phyloP scores from a whole-genome alignment of 2,888 invertebrate species.

The Tholera decimalis region DNA sequence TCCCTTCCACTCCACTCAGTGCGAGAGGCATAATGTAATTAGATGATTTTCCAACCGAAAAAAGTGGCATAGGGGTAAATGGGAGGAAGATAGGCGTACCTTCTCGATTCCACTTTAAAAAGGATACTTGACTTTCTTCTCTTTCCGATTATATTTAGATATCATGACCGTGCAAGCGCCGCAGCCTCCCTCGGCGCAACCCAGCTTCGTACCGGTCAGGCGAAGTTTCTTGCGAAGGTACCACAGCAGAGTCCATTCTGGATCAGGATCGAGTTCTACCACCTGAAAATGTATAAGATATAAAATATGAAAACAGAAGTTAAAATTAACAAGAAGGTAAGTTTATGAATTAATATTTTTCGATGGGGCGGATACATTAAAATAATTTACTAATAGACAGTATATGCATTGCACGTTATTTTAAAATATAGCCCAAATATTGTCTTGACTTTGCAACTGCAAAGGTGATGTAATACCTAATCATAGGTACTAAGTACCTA shows the following conservation, averaged over 20 bases:
- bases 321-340: background rate
- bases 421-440: background rate
- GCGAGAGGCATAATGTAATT: too few relatives aligned
- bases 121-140: conserved; percentile 89
- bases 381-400: too few relatives aligned
- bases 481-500: background rate
- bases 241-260: conserved; percentile 96
- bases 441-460: background rate
- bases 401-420: background rate
- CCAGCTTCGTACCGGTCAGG: conserved; percentile 97
- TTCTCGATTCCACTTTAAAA: conserved; percentile 60
- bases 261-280: conserved; percentile 94
- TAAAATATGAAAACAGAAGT: background rate
- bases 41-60: too few relatives aligned
- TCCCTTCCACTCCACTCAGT: too few relatives aligned
- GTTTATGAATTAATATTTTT: background rate
- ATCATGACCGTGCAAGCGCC: conserved; percentile 99
- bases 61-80: too few relatives aligned
- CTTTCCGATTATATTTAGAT: conserved; percentile 93
- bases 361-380: too few relatives aligned
- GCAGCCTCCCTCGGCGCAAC: conserved; percentile 99
- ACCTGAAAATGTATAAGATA: conserved; percentile 90
- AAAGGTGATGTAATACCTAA: background rate
- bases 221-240: conserved; percentile 96
- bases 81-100: background rate